Base-by-base conservation (phyloP, 1,140 invertebrate species). In the Tenebrio molitor region DNA sequence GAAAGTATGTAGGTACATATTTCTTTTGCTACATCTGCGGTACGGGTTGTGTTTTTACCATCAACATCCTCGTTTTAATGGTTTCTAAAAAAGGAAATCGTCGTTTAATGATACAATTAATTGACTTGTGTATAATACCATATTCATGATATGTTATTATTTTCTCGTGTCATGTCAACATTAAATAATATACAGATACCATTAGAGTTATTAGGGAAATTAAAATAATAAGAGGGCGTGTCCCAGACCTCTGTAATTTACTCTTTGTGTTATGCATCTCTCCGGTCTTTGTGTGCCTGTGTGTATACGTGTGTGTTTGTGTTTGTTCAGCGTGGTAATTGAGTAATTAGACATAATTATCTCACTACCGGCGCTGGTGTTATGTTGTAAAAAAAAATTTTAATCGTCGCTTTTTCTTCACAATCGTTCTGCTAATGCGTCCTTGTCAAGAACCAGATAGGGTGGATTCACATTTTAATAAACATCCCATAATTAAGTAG, bases 141-240 rank as follows among this genome's bases (percentile, higher is more conserved):
- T 25, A 23, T 25, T 29, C 50, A 58, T 25, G 50, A 58, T 29
- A 29, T 58, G 29, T 50, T 21, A 50, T 58, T 58, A 58, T 58
- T 58, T 29, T 58, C 50, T 58, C 50, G 50, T 58, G 50, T 58
- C 50, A 58, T 58, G 50, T 58, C 50, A 58, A 58, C 50, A 58
- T 58, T 58, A 58, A 58, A 58, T 58, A 58, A 58, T 58, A n/a
- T n/a, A 58, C 50, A 58, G 50, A 58, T 58, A 29, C 50, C 50
- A 58, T 58, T 58, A 58, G 50, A 29, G 62, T 64, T 42, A 71
- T 71, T 71, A 71, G 53, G 42, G 29, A 42, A 71, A 71, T 71
- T 71, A 71, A 71, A 71, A 71, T 71, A 71, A 71, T 71, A 71
- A 71, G 69, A 36, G 41, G 69, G 69, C 69, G 69, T 71, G 62